Evolutionary conservation across 1,140 invertebrate genomes (phyloP), one percentile per base, ranked within the genome.

Genomic region (Eulimnadia texana): DNA sequence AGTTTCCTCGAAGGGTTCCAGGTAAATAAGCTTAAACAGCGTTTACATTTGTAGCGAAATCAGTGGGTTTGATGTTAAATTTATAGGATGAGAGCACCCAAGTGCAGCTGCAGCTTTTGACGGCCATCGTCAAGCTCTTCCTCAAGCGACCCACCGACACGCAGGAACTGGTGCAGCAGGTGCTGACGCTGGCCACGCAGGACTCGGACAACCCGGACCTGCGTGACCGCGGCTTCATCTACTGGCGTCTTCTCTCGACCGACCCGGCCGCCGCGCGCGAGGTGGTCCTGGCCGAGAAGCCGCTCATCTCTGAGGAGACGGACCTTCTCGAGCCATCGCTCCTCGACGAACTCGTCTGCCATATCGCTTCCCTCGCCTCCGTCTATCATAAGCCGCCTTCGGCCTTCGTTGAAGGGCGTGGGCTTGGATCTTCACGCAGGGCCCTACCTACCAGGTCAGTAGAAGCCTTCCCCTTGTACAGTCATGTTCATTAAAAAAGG

Each of bases 181-280:
- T 75, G 51, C 42, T 28, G 53, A 23, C 60, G 0, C 33, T 61
- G 13, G 50, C 51, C 24, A 54, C 27, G 11, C 91, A 97, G 76
- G 95, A 99, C 73, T 97, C 93, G n/a, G 97, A 99, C 72, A 99
- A 99, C 76, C 97, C 97, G 0, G 97, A 99, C 76, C 77, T 99
- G 6, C 80, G 97, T 64, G 97, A 99, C 73, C 84, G 97, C 66
- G 97, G 97, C 33, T 99, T 99, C 71, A 99, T 99, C 69, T 99
- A 99, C 73, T 99, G 97, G 97, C 83, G 96, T 54, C 78, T 99
- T 23, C 76, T 99, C 16, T 98, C 94, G 51, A 99, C 97, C 16
- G 97, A 99, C 78, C 96, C 97, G 3, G 94, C 91, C 24, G 91
- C 90, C 24, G 97, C 97, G 23, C 99, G 99, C 73, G 95, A 99